phyloP scores from a whole-genome alignment of 2,888 invertebrate species.

The Morinoia aosen region DNA sequence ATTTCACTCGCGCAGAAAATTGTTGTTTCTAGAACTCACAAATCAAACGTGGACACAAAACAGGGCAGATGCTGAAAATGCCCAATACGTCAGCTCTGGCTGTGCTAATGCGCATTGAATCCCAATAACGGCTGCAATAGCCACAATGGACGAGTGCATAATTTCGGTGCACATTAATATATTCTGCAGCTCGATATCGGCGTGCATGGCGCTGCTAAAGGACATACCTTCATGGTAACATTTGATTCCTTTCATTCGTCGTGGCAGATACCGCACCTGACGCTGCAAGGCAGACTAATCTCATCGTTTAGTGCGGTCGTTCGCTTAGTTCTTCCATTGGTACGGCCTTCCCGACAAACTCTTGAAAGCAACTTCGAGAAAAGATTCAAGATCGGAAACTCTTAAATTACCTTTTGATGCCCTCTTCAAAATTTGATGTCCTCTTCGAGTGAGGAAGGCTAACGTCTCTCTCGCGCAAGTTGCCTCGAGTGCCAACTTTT shows the following conservation, averaged over 20 bases:
- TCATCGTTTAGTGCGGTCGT: not conserved
- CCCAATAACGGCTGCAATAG: not conserved
- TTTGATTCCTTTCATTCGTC: not conserved
- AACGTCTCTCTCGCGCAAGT: constrained; percentile 1
- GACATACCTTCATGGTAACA: not conserved
- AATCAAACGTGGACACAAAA: not conserved
- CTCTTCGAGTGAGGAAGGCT: not conserved
- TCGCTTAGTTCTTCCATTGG: not conserved
- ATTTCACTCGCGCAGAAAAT: no score
- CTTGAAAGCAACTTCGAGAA: not conserved
- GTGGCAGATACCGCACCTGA: not conserved
- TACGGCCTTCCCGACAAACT: not conserved
- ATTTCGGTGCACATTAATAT: not conserved
- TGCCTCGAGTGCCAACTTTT: not conserved
- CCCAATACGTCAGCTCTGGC: not conserved
- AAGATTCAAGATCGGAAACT: not conserved
- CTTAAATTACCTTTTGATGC: not conserved
- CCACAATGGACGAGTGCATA: not conserved
- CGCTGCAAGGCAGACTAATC: not conserved
- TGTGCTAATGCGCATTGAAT: not conserved
- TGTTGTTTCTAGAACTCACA: not conserved
- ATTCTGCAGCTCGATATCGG: not conserved
- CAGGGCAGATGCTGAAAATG: not conserved
- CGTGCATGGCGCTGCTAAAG: not conserved
- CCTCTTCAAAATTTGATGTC: constrained; percentile 3